These are phyloP conservation scores for Meteorus cinctellus DNA, from an alignment of 2,888 invertebrate species.

Conservation along the genomic window DNA sequence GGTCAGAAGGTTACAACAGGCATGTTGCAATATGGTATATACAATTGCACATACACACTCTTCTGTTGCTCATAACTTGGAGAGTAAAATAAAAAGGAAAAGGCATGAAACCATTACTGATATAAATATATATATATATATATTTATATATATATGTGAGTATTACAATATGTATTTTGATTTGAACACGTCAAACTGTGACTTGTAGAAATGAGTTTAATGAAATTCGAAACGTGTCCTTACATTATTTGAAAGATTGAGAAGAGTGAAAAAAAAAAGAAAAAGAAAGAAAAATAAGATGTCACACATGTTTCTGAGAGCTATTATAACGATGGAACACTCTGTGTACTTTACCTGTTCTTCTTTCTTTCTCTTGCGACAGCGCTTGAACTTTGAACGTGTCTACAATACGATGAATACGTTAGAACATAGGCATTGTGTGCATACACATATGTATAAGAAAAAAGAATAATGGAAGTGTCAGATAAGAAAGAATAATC, in stretches of 20 bases:
- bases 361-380: constrained; percentile 17
- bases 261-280: not conserved
- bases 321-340: not conserved
- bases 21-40: not conserved
- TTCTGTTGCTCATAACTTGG: not conserved
- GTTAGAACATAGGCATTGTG: not conserved
- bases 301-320: not conserved
- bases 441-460: not conserved
- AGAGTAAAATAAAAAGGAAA: not conserved
- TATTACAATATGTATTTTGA: not conserved
- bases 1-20: not conserved
- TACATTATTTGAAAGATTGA: not conserved
- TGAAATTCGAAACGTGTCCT: not conserved
- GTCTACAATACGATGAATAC: constrained; percentile 8
- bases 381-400: constrained; percentile 26
- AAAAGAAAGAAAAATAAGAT: not conserved
- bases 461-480: not conserved
- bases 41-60: not conserved
- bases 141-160: not conserved
- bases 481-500: not conserved
- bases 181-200: not conserved
- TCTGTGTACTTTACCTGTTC: not conserved
- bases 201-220: not conserved
- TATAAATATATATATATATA: not conserved
- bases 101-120: not conserved